Conservation (phyloP, 2,888 invertebrate genomes). For the Athalia cordata region DNA sequence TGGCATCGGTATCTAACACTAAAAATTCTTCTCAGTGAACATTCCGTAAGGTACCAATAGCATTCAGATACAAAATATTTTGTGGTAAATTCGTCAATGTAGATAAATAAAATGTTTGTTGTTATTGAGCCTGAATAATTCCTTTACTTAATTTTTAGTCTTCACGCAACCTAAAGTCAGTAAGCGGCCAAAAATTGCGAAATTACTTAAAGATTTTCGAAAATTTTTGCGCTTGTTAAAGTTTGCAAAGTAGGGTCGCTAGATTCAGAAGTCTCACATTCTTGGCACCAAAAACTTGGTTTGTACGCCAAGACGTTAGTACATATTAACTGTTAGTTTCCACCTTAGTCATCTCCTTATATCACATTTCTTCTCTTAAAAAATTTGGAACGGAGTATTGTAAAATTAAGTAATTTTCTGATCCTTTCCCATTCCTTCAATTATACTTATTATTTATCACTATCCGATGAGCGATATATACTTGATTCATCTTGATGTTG, state of each 20-base stretch:
- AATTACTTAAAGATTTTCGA: neutral
- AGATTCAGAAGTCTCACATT: slow-evolving; percentile 59
- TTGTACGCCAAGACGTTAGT: slow-evolving; percentile 55
- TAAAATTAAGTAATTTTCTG: slow-evolving; percentile 26
- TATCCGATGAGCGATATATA: too few relatives aligned
- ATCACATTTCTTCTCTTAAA: slow-evolving; percentile 23
- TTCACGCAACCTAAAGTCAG: neutral
- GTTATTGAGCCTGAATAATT: too few relatives aligned
- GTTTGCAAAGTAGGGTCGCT: slow-evolving; percentile 44
- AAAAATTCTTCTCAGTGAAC: too few relatives aligned
- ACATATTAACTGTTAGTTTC: slow-evolving; percentile 43
- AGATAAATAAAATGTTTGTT: too few relatives aligned
- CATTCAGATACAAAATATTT: too few relatives aligned
- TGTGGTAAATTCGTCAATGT: too few relatives aligned
- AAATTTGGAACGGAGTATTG: slow-evolving; percentile 6
- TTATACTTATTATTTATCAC: too few relatives aligned
- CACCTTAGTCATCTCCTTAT: slow-evolving; percentile 42
- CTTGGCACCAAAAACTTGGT: slow-evolving; percentile 59
- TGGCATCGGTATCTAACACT: too few relatives aligned
- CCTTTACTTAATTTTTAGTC: neutral
- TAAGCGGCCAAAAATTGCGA: neutral
- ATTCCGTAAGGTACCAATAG: too few relatives aligned
- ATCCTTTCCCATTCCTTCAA: neutral
- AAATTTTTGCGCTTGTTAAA: slow-evolving; percentile 19
- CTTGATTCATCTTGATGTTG: too few relatives aligned